Base-by-base conservation (phyloP, 2,888 invertebrate genomes). In the Drosophila basisetae region DNA sequence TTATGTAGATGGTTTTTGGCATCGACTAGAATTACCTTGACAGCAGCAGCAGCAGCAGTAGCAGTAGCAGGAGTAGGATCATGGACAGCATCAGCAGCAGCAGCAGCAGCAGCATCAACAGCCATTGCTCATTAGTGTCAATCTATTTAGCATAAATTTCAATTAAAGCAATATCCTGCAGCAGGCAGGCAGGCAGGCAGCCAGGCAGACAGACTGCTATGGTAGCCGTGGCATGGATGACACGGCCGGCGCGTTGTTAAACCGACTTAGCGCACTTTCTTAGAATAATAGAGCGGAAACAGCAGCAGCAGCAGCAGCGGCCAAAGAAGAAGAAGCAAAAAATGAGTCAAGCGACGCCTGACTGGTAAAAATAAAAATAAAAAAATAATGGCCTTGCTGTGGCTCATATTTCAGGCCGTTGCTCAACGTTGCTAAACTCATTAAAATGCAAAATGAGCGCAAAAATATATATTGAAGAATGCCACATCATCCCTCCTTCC, bases 71-170 rank as follows among this genome's bases (percentile, higher is more conserved):
- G 22, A 43, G 11, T 22, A 43, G 43, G 43, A 43, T 43, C 43
- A 43, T 43, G 43, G 43, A 43, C 58, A 47, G 61, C 13, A 54
- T 31, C 33, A 49, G 39, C 35, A 65, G 37, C 49, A 22, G 49
- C 9, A 43, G 63, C 9, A 53, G 33, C 35, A 49, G 56, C 49
- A 33, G 70, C 55, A 62, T 58, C 53, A 64, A 82, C 74, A 84
- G 88, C 85, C 85, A 89, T 80, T 80, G 89, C 86, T 87, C 86
- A 87, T 87, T 87, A 87, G 86, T 87, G 89, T 85, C 89, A 88
- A 89, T 89, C 89, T 91, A 89, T 90, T 89, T 87, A 90, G 89
- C 89, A 89, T 89, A 89, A 89, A 90, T 89, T 89, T 90, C 88
- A 89, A 89, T 89, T 89, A 90, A 89, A 89, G 87, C 80, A 79